phyloP scores from a whole-genome alignment of 1,140 invertebrate genomes.

The Matsumurasca onukii region DNA sequence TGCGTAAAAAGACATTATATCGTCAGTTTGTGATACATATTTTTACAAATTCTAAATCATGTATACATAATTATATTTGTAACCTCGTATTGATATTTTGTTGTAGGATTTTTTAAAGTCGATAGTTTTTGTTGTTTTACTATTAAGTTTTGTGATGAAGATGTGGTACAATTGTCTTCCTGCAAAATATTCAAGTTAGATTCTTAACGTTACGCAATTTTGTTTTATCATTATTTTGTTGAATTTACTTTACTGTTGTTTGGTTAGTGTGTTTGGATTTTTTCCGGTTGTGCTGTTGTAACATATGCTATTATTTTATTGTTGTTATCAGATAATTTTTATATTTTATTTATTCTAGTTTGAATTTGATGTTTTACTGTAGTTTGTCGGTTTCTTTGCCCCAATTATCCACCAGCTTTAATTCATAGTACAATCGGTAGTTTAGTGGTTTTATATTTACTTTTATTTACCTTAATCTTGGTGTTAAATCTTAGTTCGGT shows the following conservation, averaged over 20 bases:
- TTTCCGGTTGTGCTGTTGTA: slow-evolving; percentile 4
- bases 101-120: slow-evolving; percentile 2
- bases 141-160: slow-evolving; percentile 4
- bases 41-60: slow-evolving; percentile 27
- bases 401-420: too few relatives aligned
- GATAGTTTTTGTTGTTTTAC: neutral
- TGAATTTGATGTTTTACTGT: slow-evolving; percentile 4
- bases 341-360: slow-evolving; percentile 8
- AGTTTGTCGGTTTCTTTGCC: too few relatives aligned
- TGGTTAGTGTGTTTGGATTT: slow-evolving; percentile 4
- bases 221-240: slow-evolving; percentile 22
- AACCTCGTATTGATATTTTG: neutral
- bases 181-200: neutral
- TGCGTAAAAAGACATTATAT: slow-evolving; percentile 27
- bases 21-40: slow-evolving; percentile 20
- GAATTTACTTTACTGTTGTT: slow-evolving; percentile 23
- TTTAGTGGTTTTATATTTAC: too few relatives aligned
- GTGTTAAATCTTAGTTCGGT: too few relatives aligned
- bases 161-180: slow-evolving; percentile 11
- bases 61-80: slow-evolving; percentile 8
- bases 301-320: neutral
- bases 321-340: slow-evolving; percentile 14
- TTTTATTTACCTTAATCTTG: too few relatives aligned
- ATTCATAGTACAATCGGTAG: too few relatives aligned
- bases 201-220: neutral